Evolutionary conservation across 2,113 vertebrate genomes (phyloP).

Genomic region (Chrysemys picta): DNA sequence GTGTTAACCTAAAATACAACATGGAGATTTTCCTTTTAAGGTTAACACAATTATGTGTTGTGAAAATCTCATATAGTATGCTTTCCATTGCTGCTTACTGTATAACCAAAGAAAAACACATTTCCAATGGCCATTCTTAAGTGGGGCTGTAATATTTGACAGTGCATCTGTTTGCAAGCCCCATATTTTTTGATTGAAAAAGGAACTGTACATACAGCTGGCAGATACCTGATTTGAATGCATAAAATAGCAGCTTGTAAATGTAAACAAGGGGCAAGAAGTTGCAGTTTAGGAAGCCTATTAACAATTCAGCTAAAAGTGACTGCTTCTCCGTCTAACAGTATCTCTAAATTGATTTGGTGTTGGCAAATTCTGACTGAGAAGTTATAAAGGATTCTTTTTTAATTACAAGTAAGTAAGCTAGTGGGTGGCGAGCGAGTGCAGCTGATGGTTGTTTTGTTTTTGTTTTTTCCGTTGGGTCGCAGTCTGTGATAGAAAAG

Average conservation of each 20-base stretch:
- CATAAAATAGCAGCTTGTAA: conserved; percentile 13
- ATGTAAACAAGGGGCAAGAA: conserved; percentile 2
- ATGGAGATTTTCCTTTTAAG: background rate
- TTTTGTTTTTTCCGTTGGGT: no score
- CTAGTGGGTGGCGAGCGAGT: no score
- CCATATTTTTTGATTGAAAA: background rate
- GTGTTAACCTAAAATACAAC: no score
- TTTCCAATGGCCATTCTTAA: background rate
- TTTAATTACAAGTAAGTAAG: no score
- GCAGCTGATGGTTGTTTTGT: no score
- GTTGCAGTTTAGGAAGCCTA: background rate
- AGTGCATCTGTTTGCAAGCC: conserved; percentile 15
- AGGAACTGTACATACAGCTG: conserved; percentile 26
- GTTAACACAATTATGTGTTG: background rate
- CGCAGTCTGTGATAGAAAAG: no score
- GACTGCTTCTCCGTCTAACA: conserved; percentile 1
- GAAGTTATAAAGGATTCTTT: no score
- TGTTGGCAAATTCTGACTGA: no score
- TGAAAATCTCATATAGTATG: background rate
- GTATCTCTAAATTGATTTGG: no score
- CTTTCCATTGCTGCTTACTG: background rate
- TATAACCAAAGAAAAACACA: background rate
- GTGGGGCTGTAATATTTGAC: background rate
- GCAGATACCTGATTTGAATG: conserved; percentile 40
- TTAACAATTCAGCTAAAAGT: background rate